Conservation (phyloP, 2,113 vertebrate genomes). For the Macrotus californicus region DNA sequence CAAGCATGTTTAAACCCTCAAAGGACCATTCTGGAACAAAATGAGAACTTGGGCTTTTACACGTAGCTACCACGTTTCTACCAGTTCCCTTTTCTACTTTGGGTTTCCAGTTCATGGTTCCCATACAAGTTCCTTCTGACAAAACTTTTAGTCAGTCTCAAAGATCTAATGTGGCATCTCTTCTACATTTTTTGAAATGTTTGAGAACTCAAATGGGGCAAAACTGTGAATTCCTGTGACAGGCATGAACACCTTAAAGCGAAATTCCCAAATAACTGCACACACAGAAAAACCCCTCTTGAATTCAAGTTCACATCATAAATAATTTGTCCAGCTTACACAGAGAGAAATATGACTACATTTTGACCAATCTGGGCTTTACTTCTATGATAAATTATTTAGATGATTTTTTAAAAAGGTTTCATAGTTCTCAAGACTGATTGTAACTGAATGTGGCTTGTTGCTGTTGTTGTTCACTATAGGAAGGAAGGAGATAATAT, state of each 20-base stretch:
- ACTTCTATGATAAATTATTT: not conserved
- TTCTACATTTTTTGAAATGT: not conserved
- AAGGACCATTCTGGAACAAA: not conserved
- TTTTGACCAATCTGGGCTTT: not conserved
- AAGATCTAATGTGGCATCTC: not conserved
- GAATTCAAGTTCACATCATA: not conserved
- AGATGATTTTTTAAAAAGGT: not conserved
- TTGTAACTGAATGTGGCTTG: not conserved
- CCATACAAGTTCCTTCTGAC: not conserved
- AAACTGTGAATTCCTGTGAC: not conserved
- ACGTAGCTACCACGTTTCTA: not conserved
- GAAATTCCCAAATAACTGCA: not conserved
- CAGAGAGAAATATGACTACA: not conserved
- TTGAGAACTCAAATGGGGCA: not conserved
- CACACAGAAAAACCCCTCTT: not conserved
- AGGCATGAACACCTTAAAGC: not conserved
- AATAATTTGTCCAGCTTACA: not conserved
- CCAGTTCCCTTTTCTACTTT: not conserved
- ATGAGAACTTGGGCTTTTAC: not conserved
- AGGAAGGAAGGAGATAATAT: not conserved
- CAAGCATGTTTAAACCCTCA: not conserved
- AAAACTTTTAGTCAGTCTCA: not conserved
- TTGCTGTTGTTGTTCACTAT: not conserved
- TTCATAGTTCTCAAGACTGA: not conserved
- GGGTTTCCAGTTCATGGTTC: not conserved